These are phyloP conservation scores for Heloderma charlesbogerti DNA, from an alignment of 2,113 vertebrate genomes.

Conservation along the genomic window DNA sequence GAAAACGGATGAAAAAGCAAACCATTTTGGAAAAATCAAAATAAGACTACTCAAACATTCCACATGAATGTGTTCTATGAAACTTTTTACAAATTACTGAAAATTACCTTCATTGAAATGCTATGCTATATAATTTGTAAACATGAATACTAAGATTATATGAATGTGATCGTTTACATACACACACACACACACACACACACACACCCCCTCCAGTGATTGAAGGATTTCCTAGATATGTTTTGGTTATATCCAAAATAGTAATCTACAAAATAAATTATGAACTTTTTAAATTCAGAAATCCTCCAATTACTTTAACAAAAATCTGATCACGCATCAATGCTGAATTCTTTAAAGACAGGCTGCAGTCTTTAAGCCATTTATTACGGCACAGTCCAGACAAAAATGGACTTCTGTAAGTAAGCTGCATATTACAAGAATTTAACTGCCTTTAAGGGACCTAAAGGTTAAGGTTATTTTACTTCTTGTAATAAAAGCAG, in stretches of 20 bases:
- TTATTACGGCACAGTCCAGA: neutral
- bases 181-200: too few species aligned
- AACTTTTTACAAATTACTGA: neutral
- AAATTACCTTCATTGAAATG: neutral
- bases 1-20: neutral
- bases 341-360: neutral
- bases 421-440: neutral
- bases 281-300: neutral
- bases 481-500: constrained; percentile 5
- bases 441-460: neutral
- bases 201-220: neutral
- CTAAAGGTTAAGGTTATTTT: neutral
- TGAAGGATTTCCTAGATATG: constrained; percentile 20
- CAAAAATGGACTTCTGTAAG: neutral
- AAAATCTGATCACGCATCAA: neutral
- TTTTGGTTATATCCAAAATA: constrained; percentile 6
- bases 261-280: neutral
- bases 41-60: neutral
- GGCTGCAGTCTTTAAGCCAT: neutral
- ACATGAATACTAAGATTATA: constrained; percentile 43
- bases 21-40: neutral
- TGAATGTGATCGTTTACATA: neutral
- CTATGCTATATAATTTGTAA: constrained; percentile 39
- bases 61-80: neutral
- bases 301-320: neutral